Conservation (phyloP, 2,113 vertebrate genomes). For the Pygoscelis adeliae region DNA sequence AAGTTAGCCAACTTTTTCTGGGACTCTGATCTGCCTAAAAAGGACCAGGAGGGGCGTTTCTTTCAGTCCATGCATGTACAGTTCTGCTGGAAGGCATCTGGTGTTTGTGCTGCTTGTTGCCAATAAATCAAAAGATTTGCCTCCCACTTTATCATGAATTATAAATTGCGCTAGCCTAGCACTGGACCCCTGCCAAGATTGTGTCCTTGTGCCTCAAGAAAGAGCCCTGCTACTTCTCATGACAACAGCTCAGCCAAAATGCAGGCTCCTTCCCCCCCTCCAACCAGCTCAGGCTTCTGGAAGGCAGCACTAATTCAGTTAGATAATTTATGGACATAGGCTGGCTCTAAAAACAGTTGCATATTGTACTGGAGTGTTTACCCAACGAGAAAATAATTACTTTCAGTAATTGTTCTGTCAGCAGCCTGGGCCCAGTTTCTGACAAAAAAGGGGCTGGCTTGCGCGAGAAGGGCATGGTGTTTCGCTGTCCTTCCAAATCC, state of each 20-base stretch:
- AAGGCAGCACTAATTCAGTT: not conserved
- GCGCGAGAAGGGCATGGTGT: not conserved
- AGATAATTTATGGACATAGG: conserved; percentile 3
- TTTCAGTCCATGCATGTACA: not conserved
- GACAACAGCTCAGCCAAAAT: not conserved
- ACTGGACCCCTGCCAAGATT: not conserved
- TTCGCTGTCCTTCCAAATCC: not conserved
- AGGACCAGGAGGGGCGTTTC: not conserved
- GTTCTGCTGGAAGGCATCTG: conserved; percentile 34
- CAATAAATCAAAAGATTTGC: conserved; percentile 36
- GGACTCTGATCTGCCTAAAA: not conserved
- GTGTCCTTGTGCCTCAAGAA: not conserved
- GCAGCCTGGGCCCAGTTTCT: not conserved
- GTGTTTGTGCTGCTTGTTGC: not conserved
- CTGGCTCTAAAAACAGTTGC: conserved; percentile 10
- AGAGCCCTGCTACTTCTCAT: not conserved
- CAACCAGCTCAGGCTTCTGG: not conserved
- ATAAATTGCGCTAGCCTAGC: not conserved
- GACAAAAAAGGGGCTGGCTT: not conserved
- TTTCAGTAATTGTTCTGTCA: not conserved
- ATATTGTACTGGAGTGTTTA: conserved; percentile 38
- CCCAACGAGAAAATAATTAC: not conserved
- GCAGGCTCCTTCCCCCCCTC: not conserved
- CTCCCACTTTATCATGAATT: conserved; percentile 20
- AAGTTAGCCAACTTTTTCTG: not conserved